Evolutionary conservation across 2,797 vertebrate genomes (phyloP).

Genomic region (Sebastes cheni): DNA sequence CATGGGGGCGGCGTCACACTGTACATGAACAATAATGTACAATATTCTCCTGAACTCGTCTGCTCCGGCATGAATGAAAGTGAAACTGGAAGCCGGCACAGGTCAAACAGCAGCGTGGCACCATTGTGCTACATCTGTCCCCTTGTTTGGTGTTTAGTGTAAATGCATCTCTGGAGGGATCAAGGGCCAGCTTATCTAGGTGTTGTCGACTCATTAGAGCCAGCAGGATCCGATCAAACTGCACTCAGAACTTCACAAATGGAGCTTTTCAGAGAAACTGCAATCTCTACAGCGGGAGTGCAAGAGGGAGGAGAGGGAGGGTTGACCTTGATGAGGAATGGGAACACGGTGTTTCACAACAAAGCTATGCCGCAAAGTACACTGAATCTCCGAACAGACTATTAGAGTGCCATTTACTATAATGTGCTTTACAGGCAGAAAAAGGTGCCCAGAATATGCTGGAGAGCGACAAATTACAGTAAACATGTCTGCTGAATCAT

Average conservation of each 20-base stretch:
- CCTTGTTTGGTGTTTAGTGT: constrained; percentile 40
- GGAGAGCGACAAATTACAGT: background rate
- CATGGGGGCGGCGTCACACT: background rate
- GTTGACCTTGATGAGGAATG: constrained; percentile 40
- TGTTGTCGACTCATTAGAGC: constrained; percentile 49
- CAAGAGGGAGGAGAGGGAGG: background rate
- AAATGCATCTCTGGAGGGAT: constrained; percentile 47
- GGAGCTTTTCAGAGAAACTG: constrained; percentile 36
- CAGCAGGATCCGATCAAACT: constrained; percentile 44
- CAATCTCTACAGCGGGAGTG: constrained; percentile 1
- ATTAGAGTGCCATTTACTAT: background rate
- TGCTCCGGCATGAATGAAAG: background rate
- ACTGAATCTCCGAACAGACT: constrained; percentile 3
- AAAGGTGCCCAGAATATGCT: background rate
- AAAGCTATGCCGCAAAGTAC: constrained; percentile 13
- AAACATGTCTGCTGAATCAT: background rate
- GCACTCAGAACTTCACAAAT: constrained; percentile 49
- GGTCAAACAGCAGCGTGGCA: constrained; percentile 27
- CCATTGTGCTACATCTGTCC: background rate
- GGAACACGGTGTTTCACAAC: constrained; percentile 33
- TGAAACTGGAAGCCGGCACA: background rate
- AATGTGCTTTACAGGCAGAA: background rate
- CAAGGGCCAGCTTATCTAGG: constrained; percentile 37
- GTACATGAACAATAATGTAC: background rate
- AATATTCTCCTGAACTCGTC: background rate